These are phyloP conservation scores for Polyommatus iphigenia DNA, from an alignment of 2,888 invertebrate genomes.

Conservation along the genomic window DNA sequence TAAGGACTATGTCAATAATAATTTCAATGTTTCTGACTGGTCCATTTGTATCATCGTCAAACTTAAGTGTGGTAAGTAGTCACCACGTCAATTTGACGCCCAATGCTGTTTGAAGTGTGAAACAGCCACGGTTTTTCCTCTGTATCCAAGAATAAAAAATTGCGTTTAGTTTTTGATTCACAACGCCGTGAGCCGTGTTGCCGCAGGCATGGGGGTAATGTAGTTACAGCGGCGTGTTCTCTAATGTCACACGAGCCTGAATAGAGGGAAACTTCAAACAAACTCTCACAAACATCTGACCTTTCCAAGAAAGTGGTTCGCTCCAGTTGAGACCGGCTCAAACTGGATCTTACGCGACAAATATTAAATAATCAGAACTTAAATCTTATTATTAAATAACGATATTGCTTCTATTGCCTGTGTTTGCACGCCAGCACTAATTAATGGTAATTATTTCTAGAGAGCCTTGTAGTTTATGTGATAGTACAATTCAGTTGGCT, in stretches of 20 bases:
- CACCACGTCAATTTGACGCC: not conserved
- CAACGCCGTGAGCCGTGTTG: not conserved
- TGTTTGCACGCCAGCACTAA: not conserved
- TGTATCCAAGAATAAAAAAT: not conserved
- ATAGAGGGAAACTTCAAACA: slow-evolving; percentile 5
- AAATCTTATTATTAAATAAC: not conserved
- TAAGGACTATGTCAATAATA: no score
- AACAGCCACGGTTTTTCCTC: not conserved
- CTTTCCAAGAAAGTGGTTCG: slow-evolving; percentile 3
- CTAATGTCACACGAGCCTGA: not conserved
- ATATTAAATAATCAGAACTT: not conserved
- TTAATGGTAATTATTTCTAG: slow-evolving; percentile 29
- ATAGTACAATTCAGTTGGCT: slow-evolving; percentile 31
- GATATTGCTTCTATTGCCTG: not conserved
- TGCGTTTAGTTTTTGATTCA: not conserved
- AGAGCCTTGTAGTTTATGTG: slow-evolving; percentile 29
- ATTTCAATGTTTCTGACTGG: no score
- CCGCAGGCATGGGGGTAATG: not conserved
- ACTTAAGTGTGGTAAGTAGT: not conserved
- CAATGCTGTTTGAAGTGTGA: not conserved
- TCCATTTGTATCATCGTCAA: no score
- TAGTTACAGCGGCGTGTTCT: not conserved
- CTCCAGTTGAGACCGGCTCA: not conserved
- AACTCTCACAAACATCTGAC: not conserved
- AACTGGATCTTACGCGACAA: not conserved